Base-by-base conservation (phyloP, 2,888 invertebrate genomes). In the Tortricodes alternella region DNA sequence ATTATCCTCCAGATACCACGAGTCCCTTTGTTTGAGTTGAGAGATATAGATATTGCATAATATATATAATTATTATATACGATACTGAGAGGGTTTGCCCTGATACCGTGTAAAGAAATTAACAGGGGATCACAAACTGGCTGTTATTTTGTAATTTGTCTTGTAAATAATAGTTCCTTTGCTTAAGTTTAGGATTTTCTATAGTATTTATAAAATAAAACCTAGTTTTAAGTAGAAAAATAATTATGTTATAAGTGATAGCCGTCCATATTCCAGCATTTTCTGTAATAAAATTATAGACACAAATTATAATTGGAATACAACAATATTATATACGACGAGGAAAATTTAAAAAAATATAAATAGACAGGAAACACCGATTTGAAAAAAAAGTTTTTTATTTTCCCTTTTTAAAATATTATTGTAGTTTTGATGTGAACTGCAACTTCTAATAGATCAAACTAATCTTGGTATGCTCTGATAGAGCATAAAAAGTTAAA, bases 141-240 rank as follows among this genome's bases (percentile, higher is more conserved):
- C 48, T 49, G 32, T 58, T 51, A 18, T 41, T 27, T 49, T 39
- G 37, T 51, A 56, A 15, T 16, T 21, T 27, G 9, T 24, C 15
- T 50, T 49, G 43, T 52, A 53, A 53, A 43, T 53, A 58, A 24
- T 29, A 15, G 19, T 27, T 39, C 37, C 29, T 50, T 39, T 39
- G 19, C 7, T n/a, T 27, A 29, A 29, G 18, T 32, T 24, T 23
- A 38, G 6, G 19, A 27, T n/a, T 24, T 39, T 18, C 16, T 9
- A 35, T 41, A 34, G 18, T 46, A 52, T 52, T 57, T 52, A 46
- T 52, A n/a, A 23, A 39, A 15, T 4, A 13, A 13, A 43, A 43
- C 16, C 32, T 29, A 46, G 24, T 39, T 39, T 24, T 57, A 51
- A 52, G 52, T 46, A 51, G 52, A 8, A 13, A 38, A 48, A 39